A percentile compares a stretch with the other conserved stretches of the same genome.
Evolutionary conservation across 2,888 invertebrate genomes (phyloP).

Genomic region (Philereme transversata): DNA sequence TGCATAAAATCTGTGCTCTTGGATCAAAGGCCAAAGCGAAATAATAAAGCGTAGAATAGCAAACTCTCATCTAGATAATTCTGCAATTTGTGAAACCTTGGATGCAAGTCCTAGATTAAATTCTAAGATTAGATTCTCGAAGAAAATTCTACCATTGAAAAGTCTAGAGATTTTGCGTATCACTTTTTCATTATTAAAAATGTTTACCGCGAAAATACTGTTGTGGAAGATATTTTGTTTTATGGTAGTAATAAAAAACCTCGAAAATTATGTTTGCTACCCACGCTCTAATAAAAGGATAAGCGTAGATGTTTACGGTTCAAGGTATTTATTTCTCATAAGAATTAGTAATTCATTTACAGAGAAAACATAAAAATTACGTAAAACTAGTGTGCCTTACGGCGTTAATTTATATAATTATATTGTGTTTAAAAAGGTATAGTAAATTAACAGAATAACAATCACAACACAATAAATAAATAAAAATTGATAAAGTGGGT

Average conservation of each 20-base stretch:
- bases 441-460: no score
- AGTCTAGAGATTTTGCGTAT: not conserved
- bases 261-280: not conserved
- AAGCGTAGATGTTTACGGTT: constrained; percentile 1
- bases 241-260: constrained; percentile 2
- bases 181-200: no score
- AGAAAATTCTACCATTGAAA: not conserved
- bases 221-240: constrained; percentile 2
- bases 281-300: constrained; percentile 5
- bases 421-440: no score
- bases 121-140: not conserved
- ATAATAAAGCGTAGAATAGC: not conserved
- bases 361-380: no score
- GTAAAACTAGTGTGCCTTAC: no score
- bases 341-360: no score
- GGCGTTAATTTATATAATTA: no score
- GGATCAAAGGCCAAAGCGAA: constrained; percentile 2
- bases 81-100: constrained; percentile 13
- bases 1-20: constrained; percentile 11
- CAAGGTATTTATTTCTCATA: no score
- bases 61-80: constrained; percentile 13
- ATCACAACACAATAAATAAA: no score
- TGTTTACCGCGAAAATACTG: not conserved
- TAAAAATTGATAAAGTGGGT: no score
- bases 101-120: constrained; percentile 7